Percentiles rank a stretch among this genome's conserved stretches.
Evolutionary conservation across 2,888 invertebrate species (phyloP).

Genomic region (Psococerastis gibbosa): DNA sequence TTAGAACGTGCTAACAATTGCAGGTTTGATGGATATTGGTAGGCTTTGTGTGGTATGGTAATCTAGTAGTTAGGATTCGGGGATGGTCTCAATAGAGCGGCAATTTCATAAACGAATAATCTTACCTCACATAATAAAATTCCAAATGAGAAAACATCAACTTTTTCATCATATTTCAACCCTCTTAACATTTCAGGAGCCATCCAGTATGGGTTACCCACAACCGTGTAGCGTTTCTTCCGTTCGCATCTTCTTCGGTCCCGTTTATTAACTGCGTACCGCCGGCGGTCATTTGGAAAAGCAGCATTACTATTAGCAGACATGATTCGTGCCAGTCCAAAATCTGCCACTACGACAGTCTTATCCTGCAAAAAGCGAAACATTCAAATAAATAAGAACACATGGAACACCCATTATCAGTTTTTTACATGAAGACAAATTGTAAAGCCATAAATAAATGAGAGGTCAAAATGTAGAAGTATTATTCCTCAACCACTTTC

Average conservation of each 20-base stretch:
- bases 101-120: too few species aligned
- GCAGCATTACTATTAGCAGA: slow-evolving; percentile 20
- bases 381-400: too few species aligned
- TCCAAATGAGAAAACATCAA: slow-evolving; percentile 90
- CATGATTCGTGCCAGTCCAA: slow-evolving; percentile 75
- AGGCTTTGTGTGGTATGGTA: too few species aligned
- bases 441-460: too few species aligned
- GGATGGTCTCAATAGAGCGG: not conserved
- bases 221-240: slow-evolving; percentile 82
- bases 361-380: slow-evolving; percentile 40
- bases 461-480: too few species aligned
- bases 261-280: slow-evolving; percentile 20
- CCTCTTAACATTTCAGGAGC: slow-evolving; percentile 98
- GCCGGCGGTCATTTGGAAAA: slow-evolving; percentile 14
- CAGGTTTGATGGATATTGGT: too few species aligned
- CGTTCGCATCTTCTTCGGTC: slow-evolving; percentile 40
- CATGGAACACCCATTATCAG: too few species aligned
- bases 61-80: not conserved
- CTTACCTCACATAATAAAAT: slow-evolving; percentile 82
- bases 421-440: too few species aligned
- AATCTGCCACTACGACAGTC: slow-evolving; percentile 88
- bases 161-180: slow-evolving; percentile 87
- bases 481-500: too few species aligned
- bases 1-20: too few species aligned
- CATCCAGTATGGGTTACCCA: slow-evolving; percentile 98